Percentiles rank a stretch among this genome's conserved stretches.
Evolutionary conservation across 2,888 invertebrate species (phyloP).

Genomic region (Danaus chrysippus): DNA sequence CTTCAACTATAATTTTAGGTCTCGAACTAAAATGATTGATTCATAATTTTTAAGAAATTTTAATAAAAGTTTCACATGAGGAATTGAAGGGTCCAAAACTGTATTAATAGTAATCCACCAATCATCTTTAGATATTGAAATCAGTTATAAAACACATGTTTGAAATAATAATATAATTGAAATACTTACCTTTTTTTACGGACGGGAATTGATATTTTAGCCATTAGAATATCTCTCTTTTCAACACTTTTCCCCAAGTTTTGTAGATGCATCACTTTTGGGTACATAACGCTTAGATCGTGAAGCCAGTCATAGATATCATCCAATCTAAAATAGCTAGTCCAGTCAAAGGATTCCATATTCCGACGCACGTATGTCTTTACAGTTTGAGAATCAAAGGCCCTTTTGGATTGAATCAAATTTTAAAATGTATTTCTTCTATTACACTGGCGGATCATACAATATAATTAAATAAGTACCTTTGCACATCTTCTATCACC

Average conservation of each 20-base stretch:
- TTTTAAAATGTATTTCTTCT: background rate
- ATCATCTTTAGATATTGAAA: too few species aligned
- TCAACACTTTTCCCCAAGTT: conserved; percentile 62
- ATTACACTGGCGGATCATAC: background rate
- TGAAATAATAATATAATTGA: background rate
- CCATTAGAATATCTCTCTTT: conserved; percentile 54
- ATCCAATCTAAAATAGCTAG: conserved; percentile 74
- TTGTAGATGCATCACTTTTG: conserved; percentile 54
- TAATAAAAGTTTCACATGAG: background rate
- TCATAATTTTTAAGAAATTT: background rate
- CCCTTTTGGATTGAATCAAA: conserved; percentile 40
- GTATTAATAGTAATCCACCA: background rate
- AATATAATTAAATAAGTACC: conserved; percentile 9
- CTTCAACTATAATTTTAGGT: conserved; percentile 77
- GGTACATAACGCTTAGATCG: conserved; percentile 60
- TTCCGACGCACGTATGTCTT: conserved; percentile 53
- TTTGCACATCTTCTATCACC: conserved; percentile 53
- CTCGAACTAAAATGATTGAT: conserved; percentile 40
- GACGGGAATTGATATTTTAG: conserved; percentile 14
- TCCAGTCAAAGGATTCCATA: conserved; percentile 70
- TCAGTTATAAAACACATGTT: background rate
- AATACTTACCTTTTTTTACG: conserved; percentile 21
- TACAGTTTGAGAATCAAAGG: conserved; percentile 56
- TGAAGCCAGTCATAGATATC: conserved; percentile 81
- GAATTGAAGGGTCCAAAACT: background rate